Conservation (phyloP, 2,113 vertebrate genomes). For the Xenopus borealis region DNA sequence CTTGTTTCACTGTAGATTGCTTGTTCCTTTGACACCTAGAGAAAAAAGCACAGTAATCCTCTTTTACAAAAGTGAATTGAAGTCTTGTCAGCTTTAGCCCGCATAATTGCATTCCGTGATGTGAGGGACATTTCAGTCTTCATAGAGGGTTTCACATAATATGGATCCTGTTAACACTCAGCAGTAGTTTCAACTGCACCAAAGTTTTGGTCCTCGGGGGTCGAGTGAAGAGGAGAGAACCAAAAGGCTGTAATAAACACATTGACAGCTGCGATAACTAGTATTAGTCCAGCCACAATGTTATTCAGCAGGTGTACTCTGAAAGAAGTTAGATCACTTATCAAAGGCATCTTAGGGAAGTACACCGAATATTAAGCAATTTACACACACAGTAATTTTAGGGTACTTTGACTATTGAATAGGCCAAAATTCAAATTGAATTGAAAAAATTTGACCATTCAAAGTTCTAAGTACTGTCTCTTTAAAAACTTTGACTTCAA, state of each 20-base stretch:
- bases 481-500: no score
- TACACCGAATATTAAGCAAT: no score
- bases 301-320: constrained; percentile 47
- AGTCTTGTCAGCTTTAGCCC: constrained; percentile 49
- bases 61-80: constrained; percentile 31
- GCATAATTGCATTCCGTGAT: constrained; percentile 42
- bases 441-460: no score
- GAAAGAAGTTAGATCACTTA: constrained; percentile 36
- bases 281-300: constrained; percentile 49
- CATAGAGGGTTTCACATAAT: constrained; percentile 35
- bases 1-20: constrained; percentile 7
- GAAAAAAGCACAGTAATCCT: constrained; percentile 27
- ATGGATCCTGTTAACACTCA: constrained; percentile 33
- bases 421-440: no score
- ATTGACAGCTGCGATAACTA: constrained; percentile 47
- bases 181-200: constrained; percentile 9
- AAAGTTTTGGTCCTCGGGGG: constrained; percentile 31
- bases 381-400: no score
- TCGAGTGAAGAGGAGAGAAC: constrained; percentile 45
- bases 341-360: constrained; percentile 35
- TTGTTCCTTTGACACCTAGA: constrained; percentile 18
- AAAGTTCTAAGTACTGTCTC: no score
- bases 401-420: no score
- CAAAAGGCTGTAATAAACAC: constrained; percentile 43
- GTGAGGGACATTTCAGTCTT: constrained; percentile 22